These are phyloP conservation scores for Bovichtus diacanthus DNA, from an alignment of 2,797 vertebrate species.

Conservation along the genomic window DNA sequence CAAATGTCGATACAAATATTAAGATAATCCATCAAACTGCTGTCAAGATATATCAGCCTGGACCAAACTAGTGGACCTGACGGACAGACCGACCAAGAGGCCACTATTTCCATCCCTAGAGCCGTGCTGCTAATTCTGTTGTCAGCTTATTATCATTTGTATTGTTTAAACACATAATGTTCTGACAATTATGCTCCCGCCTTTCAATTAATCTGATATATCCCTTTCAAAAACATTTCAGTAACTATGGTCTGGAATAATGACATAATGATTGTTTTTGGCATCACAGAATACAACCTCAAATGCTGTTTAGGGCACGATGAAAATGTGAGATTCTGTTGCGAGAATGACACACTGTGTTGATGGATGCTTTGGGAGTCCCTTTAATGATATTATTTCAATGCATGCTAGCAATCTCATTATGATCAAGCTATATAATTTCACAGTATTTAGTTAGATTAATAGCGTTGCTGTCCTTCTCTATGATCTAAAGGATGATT, in stretches of 20 bases:
- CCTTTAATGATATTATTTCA: conserved; percentile 36
- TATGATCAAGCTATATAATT: conserved; percentile 43
- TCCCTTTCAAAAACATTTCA: background rate
- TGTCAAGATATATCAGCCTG: background rate
- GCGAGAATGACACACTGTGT: background rate
- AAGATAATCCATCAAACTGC: background rate
- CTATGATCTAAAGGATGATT: conserved; percentile 40
- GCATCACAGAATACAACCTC: background rate
- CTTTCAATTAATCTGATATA: background rate
- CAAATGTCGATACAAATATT: background rate
- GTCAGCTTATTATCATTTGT: background rate
- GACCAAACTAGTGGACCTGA: background rate
- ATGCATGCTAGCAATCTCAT: conserved; percentile 38
- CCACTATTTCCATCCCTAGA: background rate
- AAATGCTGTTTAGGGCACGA: background rate
- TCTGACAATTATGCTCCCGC: background rate
- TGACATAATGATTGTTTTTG: background rate
- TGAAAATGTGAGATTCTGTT: background rate
- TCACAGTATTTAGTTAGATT: conserved; percentile 39
- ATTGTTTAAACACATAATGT: background rate
- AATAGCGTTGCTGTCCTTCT: conserved; percentile 25
- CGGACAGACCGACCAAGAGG: background rate
- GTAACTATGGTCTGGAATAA: background rate
- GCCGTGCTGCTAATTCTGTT: background rate
- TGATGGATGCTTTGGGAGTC: conserved; percentile 9